A percentile compares a stretch with the other conserved stretches of the same genome.
These are phyloP conservation scores for Periparus ater DNA, from an alignment of 2,797 vertebrate species.

Conservation along the genomic window DNA sequence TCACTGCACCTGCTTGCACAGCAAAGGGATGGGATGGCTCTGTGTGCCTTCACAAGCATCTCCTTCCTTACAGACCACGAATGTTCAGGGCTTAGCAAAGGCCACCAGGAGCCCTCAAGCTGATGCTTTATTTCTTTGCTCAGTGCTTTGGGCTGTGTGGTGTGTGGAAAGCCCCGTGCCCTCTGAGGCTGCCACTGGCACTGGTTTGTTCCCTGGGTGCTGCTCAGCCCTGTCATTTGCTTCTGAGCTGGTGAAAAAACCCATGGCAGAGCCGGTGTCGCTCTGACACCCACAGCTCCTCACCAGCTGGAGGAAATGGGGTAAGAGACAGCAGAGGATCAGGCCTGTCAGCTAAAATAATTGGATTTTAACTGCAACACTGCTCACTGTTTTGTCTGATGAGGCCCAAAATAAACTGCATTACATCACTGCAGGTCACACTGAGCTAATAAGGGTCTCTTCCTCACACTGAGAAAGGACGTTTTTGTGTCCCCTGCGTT, in stretches of 20 bases:
- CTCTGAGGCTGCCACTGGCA: neutral
- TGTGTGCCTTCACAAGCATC: neutral
- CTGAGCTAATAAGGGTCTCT: conserved; percentile 1
- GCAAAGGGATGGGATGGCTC: neutral
- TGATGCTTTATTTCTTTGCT: neutral
- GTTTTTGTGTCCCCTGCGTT: neutral
- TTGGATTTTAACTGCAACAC: neutral
- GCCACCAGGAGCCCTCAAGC: neutral
- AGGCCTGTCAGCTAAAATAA: conserved; percentile 37
- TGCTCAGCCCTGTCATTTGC: neutral
- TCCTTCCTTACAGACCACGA: neutral
- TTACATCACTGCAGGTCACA: conserved; percentile 29
- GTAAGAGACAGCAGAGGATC: neutral
- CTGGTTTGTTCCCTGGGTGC: neutral
- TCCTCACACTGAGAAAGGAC: neutral
- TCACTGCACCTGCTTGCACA: accelerated
- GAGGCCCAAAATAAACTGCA: conserved; percentile 49
- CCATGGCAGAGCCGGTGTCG: accelerated
- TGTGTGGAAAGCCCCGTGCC: neutral
- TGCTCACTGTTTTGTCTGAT: conserved; percentile 31
- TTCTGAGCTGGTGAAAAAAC: neutral
- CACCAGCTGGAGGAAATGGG: neutral
- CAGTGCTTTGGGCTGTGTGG: neutral
- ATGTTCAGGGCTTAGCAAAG: neutral
- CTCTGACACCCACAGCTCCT: neutral